Base-by-base conservation (phyloP, 1,140 invertebrate species). In the Nautilus pompilius region DNA sequence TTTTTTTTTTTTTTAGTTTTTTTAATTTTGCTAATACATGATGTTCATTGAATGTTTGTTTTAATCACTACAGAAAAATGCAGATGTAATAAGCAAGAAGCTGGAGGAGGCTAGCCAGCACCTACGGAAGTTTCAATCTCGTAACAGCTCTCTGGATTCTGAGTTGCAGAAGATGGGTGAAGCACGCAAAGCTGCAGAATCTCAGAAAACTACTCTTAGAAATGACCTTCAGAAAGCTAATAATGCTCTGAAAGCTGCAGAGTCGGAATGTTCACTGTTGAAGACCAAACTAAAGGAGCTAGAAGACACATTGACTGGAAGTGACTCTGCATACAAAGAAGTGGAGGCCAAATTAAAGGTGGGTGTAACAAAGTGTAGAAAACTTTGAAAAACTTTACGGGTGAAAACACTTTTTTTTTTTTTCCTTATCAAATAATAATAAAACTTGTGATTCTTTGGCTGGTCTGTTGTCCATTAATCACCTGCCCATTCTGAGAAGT, bases 21-120 rank as follows among this genome's bases (percentile, higher is more conserved):
- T n/a, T n/a, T 51, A 48, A 26, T 5, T 15, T 49, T 51, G 26
- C 24, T 17, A 34, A 29, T 24, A 46, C 3, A 1, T 30, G 15
- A 3, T 15, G 17, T 17, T 45, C 60, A 62, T 67, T 24, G 26
- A 22, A n/a, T n/a, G n/a, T n/a, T n/a, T n/a, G n/a, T n/a, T n/a
- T n/a, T n/a, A n/a, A n/a, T n/a, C n/a, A 36, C 65, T 68, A 5
- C 67, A 80, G 78, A 72, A 71, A 63, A 73, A 71, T n/a, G 55
- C 68, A 28, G 74, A 57, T 58, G 55, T 74, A 15, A 56, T 72
- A 51, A 58, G 66, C 46, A 75, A 75, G 57, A 72, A 72, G 56
- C 17, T 78, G 22, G 75, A 80, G 13, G 78, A 80, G 55, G 69
- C 77, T 2, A 74, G 58, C 26, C 63, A 71, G 46, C 70, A 79